Evolutionary conservation across 2,113 vertebrate species (phyloP).

Genomic region (Hucho hucho): DNA sequence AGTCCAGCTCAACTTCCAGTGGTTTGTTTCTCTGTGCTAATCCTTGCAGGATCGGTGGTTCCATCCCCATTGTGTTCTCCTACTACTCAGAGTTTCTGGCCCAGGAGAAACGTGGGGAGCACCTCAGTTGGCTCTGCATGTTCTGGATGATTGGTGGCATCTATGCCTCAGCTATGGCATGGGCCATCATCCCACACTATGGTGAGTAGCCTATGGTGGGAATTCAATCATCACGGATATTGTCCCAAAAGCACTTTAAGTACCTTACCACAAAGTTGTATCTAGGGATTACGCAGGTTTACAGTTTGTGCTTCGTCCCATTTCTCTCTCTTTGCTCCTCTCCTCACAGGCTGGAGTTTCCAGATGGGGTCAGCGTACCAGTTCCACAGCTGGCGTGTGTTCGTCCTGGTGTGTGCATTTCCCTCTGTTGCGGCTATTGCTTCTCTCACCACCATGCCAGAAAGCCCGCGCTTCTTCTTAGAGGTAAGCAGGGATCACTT

Average conservation of each 20-base stretch:
- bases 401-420: conserved; percentile 93
- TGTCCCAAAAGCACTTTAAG: no score
- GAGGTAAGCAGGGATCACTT: conserved; percentile 76
- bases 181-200: conserved; percentile 98
- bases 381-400: conserved; percentile 98
- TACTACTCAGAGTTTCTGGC: conserved; percentile 97
- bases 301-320: conserved; percentile 4
- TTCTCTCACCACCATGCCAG: conserved; percentile 90
- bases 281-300: no score
- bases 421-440: conserved; percentile 92
- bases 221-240: no score
- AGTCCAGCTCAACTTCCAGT: background rate
- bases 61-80: conserved; percentile 97
- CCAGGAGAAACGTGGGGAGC: conserved; percentile 95
- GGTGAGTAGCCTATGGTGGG: conserved; percentile 70
- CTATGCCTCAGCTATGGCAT: conserved; percentile 96
- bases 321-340: conserved; percentile 9
- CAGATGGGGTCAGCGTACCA: conserved; percentile 98
- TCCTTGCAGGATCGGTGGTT: conserved; percentile 87
- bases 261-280: no score
- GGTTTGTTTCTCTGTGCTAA: background rate
- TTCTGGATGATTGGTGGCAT: conserved; percentile 99
- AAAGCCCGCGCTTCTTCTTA: conserved; percentile 94
- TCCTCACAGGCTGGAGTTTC: conserved; percentile 90
- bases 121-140: conserved; percentile 98